Evolutionary conservation across 2,888 invertebrate genomes (phyloP).

Genomic region (Brachylomia viminalis): DNA sequence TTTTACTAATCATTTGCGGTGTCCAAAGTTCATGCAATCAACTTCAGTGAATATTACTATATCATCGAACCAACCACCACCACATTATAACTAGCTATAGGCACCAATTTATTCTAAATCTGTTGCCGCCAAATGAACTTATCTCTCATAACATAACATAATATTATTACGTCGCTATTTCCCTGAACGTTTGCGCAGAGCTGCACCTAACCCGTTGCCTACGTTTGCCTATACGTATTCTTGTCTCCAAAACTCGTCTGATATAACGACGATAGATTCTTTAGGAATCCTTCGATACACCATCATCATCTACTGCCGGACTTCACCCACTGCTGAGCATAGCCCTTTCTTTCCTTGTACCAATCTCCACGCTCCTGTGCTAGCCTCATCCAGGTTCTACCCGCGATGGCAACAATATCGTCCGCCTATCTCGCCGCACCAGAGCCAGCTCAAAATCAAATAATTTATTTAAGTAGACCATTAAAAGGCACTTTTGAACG

Average conservation of each 20-base stretch:
- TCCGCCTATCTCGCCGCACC: no score
- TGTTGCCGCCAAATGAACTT: neutral
- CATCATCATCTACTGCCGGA: no score
- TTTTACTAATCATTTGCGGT: neutral
- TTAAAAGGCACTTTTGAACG: neutral
- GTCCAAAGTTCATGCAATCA: neutral
- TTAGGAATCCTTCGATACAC: neutral
- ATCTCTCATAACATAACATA: neutral
- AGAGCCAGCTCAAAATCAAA: neutral
- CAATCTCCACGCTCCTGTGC: no score
- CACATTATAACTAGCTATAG: neutral
- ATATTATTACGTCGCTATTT: no score
- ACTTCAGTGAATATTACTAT: neutral
- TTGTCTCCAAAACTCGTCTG: neutral
- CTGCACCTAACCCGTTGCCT: neutral
- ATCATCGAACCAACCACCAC: neutral
- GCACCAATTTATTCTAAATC: neutral
- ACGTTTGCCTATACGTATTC: neutral
- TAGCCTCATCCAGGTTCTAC: no score
- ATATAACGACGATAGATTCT: neutral
- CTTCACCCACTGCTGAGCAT: no score
- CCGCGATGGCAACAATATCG: no score
- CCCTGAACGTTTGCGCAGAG: no score
- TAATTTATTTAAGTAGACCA: neutral
- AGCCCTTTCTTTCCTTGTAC: no score